A percentile compares a stretch with the other conserved stretches of the same genome.
These are phyloP conservation scores for Leuctra nigra DNA, from an alignment of 2,888 invertebrate species.

Conservation along the genomic window DNA sequence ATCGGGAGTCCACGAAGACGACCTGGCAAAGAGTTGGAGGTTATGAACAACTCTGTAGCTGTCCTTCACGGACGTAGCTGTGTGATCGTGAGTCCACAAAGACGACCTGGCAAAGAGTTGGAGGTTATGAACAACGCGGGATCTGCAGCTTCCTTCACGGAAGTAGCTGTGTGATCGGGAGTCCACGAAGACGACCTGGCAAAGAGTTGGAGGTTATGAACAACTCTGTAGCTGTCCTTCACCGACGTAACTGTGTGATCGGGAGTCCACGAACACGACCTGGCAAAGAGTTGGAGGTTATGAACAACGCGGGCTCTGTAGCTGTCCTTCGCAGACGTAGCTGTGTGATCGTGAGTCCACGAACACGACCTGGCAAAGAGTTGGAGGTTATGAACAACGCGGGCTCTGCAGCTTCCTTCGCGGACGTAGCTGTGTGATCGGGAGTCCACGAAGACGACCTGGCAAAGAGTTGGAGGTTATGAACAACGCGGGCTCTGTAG, in stretches of 20 bases:
- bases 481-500: not conserved
- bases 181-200: conserved; percentile 69
- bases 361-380: conserved; percentile 62
- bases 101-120: conserved; percentile 62
- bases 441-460: conserved; percentile 69
- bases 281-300: no score
- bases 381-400: no score
- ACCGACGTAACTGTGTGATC: conserved; percentile 66
- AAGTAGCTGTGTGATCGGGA: conserved; percentile 69
- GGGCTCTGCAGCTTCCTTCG: no score
- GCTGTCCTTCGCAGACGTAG: conserved; percentile 64
- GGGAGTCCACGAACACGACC: conserved; percentile 68
- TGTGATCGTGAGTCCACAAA: conserved; percentile 70
- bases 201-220: no score
- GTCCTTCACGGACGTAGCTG: conserved; percentile 63
- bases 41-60: no score
- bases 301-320: no score
- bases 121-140: no score
- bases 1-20: conserved; percentile 66
- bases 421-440: conserved; percentile 68
- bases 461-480: no score
- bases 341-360: conserved; percentile 69
- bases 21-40: no score
- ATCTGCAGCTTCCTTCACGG: conserved; percentile 60
- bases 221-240: no score